Evolutionary conservation across 1,140 invertebrate species (phyloP), one percentile per base, ranked within the genome.

Genomic region (Neodiprion lecontei): DNA sequence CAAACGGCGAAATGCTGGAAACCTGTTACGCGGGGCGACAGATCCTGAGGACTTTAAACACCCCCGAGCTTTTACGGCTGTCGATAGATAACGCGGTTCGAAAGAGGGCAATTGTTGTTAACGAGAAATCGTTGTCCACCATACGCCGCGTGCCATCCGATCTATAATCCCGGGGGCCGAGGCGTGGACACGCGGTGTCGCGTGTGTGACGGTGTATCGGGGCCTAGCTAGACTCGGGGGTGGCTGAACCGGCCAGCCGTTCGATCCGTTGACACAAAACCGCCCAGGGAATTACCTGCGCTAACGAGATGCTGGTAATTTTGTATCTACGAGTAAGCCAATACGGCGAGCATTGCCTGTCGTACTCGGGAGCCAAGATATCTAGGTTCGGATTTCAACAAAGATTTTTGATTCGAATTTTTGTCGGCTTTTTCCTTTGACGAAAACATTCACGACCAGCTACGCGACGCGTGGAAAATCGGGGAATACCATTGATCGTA

Each of bases 21-120:
- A 40, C 28, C 28, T 40, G 28, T 40, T 40, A 40, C 28, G 28
- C 28, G 28, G 28, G 28, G 28, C 28, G 28, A 40, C 28, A 40
- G 2, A 5, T 40, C 28, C 28, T 40, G 28, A 40, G 28, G 28
- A 40, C 28, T 40, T 5, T 3, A 40, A 40, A 40, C 28, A 40
- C 5, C 28, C 28, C 28, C 28, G 28, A 40, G 28, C 28, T 40
- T 40, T 40, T 40, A 40, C 28, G 53, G 53, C n/a, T 12, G n/a
- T 61, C 53, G 53, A 61, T 61, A 61, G 11, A 61, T 14, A 40
- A 40, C 28, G 1, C n/a, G n/a, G 11, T 61, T 8, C 53, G 53
- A 61, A 61, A 61, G 53, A 61, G 53, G n/a, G 7, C 53, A 61
- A 61, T 61, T 61, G 53, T 61, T 61, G n/a, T 61, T 61, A 61